Evolutionary conservation across 1,140 invertebrate species (phyloP), one percentile per base, ranked within the genome.

Genomic region (Zaprionus capensis): DNA sequence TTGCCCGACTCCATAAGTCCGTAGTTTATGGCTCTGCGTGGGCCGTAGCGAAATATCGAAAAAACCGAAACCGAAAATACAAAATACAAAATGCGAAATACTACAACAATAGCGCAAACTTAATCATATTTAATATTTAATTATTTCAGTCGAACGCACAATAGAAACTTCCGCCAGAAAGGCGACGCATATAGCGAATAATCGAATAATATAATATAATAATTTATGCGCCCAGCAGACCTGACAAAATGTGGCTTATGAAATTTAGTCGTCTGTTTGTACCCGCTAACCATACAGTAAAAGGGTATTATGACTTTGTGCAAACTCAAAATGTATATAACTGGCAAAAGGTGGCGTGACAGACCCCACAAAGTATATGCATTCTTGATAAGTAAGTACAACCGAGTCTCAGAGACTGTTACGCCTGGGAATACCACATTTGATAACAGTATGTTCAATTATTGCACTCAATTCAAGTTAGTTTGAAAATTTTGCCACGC

Each of bases 91-190:
- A 49, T 59, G 11, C 51, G 9, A 38, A 69, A 15, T 41, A 56
- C 46, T 34, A 36, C 70, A 58, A 57, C 56, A 67, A 61, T 26
- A 53, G 34, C 11, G 55, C 46, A 41, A 79, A 72, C 76, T 72
- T 82, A 85, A 88, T 88, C 85, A 88, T 80, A 88, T 81, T 84
- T 88, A 88, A 88, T 90, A 90, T 90, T 88, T 88, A 88, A 88
- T 88, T 90, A 88, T 88, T 88, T 90, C 85, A 81, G 70, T 66
- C 81, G 71, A 81, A 63, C 77, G 61, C 73, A 87, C 83, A 88
- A 88, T 83, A 78, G 58, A 56, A 77, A 88, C 84, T 87, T 87
- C 83, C 83, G 83, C 78, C 77, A 76, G 69, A 71, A 38, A 67
- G 38, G 2, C 75, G 51, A 75, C 66, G 38, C n/a, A 46, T 17